These are phyloP conservation scores for Corvus cornix DNA, from an alignment of 2,113 vertebrate species.

Conservation along the genomic window DNA sequence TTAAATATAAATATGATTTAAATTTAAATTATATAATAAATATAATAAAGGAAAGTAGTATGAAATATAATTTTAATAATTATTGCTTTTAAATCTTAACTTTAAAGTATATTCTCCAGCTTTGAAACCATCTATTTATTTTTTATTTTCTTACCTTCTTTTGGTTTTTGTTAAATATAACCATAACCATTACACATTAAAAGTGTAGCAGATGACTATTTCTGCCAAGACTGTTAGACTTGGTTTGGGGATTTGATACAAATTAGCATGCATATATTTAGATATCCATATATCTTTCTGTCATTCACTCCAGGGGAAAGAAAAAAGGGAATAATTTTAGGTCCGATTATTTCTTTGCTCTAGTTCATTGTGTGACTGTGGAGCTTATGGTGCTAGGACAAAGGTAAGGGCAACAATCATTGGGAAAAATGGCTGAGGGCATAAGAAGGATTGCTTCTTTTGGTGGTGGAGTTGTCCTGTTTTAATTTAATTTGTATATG, in stretches of 20 bases:
- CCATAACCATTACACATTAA: neutral
- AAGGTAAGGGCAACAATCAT: neutral
- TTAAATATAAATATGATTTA: too few species aligned
- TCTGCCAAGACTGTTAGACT: neutral
- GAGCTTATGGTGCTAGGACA: neutral
- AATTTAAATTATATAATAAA: neutral
- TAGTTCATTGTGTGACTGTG: neutral
- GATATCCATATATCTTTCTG: neutral
- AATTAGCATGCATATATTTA: neutral
- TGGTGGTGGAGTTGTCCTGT: neutral
- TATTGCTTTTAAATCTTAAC: accelerated
- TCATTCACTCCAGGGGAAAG: neutral
- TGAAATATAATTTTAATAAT: neutral
- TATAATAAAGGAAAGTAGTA: neutral
- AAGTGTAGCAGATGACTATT: neutral
- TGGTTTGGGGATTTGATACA: neutral
- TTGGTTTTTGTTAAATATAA: neutral
- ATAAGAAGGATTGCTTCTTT: neutral
- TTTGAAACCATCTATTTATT: neutral
- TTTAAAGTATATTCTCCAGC: neutral
- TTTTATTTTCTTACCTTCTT: neutral
- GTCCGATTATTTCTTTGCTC: neutral
- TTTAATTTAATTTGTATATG: neutral
- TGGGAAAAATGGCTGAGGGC: neutral
- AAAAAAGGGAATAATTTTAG: neutral